Base-by-base conservation (phyloP, 2,797 vertebrate genomes). In the Mus caroli region DNA sequence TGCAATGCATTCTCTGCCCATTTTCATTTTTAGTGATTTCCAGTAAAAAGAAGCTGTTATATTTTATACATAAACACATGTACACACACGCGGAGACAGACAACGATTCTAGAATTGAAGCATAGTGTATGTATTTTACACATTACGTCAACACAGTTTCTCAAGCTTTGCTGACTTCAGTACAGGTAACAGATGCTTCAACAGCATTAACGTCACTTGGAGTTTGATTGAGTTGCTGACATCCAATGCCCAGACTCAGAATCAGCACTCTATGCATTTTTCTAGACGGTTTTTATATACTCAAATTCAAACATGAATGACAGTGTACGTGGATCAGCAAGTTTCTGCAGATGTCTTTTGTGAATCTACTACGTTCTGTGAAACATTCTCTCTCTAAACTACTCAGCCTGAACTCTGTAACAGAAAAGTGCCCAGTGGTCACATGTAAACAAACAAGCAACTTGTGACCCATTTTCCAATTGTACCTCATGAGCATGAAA, bases 11-110 rank as follows among this genome's bases (percentile, higher is more conserved):
- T n/a, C n/a, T 73, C 14, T 85, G 10, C 71, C 15, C n/a, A 8
- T 7, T 64, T 80, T 43, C 20, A 84, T 71, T 90, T 69, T 71
- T 79, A 90, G 1, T 88, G 15, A 90, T 85, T 94, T 87, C 94
- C 52, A 84, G n/a, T 77, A 15, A 84, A 92, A 88, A 46, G 12
- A 15, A 76, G 91, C 12, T 77, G 46, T 76, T 40, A 90, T 2
- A 2, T 62, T 54, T 37, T 56, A 56, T 28, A 40, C 6, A 26
- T 20, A 31, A 22, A 67, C 37, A 20, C 31, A 22, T 5, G 2
- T 43, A 54, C 1, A 40, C 0, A 4, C 10, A 40, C 6, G n/a
- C 46, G 67, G 6, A 92, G 31, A 88, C 15, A 54, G 31, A 77
- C 75, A 62, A 85, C 20, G 20, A 34, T 22, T 10, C 15, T 79